Evolutionary conservation across 1,140 invertebrate genomes (phyloP).

Genomic region (fruit fly (Drosophila melanogaster)): Release_6_plus_ISO1_MT NC_004354.4:2896501-2897000

Average conservation of each 20-base stretch:
- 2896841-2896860: too few relatives aligned
- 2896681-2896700: slow-evolving; percentile 77
- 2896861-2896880: too few relatives aligned
- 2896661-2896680: slow-evolving; percentile 82
- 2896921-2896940: neutral
- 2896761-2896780: too few relatives aligned
- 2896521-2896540: slow-evolving; percentile 79
- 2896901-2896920: too few relatives aligned
- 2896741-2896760: neutral
- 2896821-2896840: too few relatives aligned
- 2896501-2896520: slow-evolving; percentile 60
- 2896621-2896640: slow-evolving; percentile 46
- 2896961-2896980: slow-evolving; percentile 14
- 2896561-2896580: slow-evolving; percentile 2
- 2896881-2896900: too few relatives aligned
- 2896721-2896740: neutral
- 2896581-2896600: neutral
- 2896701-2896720: neutral
- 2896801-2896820: neutral
- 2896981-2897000: slow-evolving; percentile 70
- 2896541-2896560: slow-evolving; percentile 24
- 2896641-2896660: slow-evolving; percentile 83
- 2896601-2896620: slow-evolving; percentile 40
- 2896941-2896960: slow-evolving; percentile 1
- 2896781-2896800: too few relatives aligned